phyloP scores from a whole-genome alignment of 2,797 vertebrate genomes.

The Aplochiton taeniatus region DNA sequence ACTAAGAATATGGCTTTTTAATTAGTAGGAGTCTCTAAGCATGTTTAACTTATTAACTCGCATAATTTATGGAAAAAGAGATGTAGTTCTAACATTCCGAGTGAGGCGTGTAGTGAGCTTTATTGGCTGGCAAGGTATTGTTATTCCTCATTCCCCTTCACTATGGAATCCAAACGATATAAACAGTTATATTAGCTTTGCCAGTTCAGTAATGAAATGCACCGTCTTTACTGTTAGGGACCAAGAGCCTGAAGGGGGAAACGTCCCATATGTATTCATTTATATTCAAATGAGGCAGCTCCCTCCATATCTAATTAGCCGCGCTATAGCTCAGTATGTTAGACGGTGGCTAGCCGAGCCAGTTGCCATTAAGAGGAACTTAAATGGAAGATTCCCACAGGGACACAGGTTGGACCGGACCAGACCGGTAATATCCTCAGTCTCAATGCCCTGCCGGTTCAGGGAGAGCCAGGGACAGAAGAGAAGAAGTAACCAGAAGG shows the following conservation, averaged over 20 bases:
- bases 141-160: not conserved
- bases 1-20: conserved; percentile 28
- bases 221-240: conserved; percentile 23
- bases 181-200: not conserved
- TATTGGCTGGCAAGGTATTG: not conserved
- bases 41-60: conserved; percentile 13
- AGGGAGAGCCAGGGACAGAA: conserved; percentile 24
- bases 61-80: conserved; percentile 1
- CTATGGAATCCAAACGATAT: conserved; percentile 5
- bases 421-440: conserved; percentile 27
- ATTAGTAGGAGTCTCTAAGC: conserved; percentile 11
- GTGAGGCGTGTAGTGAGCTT: conserved; percentile 5
- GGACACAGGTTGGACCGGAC: conserved; percentile 46
- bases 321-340: not conserved
- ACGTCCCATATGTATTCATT: conserved; percentile 38
- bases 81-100: not conserved
- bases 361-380: conserved; percentile 41
- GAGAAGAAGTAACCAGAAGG: conserved; percentile 51
- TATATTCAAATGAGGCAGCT: conserved; percentile 51
- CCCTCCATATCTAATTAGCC: too few relatives aligned
- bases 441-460: conserved; percentile 25
- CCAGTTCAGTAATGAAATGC: conserved; percentile 5
- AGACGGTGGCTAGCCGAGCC: not conserved
- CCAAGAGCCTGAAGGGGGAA: conserved; percentile 28
- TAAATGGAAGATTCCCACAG: conserved; percentile 27